Evolutionary conservation across 2,888 invertebrate genomes (phyloP).

Genomic region (Achlya flavicornis): DNA sequence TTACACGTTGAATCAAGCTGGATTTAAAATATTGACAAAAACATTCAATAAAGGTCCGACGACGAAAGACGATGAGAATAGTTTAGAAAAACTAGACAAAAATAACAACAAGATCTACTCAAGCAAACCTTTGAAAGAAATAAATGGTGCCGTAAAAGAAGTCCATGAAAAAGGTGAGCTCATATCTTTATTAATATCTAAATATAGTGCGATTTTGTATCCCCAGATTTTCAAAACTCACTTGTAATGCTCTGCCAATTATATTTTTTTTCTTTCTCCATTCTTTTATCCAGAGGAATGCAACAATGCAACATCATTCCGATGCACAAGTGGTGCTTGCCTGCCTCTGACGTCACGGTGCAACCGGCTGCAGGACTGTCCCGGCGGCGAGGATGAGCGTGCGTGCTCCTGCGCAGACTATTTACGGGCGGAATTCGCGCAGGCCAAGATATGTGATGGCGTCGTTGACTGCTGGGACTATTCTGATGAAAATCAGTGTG

Average conservation of each 20-base stretch:
- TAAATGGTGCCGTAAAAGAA: conserved; percentile 47
- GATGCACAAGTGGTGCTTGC: conserved; percentile 86
- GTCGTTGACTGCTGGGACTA: conserved; percentile 92
- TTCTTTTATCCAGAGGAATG: conserved; percentile 59
- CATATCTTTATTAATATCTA: too few relatives aligned
- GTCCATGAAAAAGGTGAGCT: conserved; percentile 25
- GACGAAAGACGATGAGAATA: conserved; percentile 74
- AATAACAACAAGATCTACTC: conserved; percentile 55
- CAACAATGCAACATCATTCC: conserved; percentile 80
- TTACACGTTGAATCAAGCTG: conserved; percentile 85
- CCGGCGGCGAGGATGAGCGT: conserved; percentile 88
- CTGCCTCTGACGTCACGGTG: conserved; percentile 86
- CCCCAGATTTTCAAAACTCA: not conserved
- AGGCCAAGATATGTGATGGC: conserved; percentile 91
- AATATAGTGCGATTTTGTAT: too few relatives aligned
- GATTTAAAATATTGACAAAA: conserved; percentile 87
- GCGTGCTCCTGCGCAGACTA: conserved; percentile 91
- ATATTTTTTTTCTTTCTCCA: not conserved
- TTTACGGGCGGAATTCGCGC: conserved; percentile 86
- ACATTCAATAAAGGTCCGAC: conserved; percentile 83
- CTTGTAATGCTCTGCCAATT: too few relatives aligned
- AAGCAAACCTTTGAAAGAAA: conserved; percentile 57
- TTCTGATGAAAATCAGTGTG: conserved; percentile 90
- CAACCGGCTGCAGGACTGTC: conserved; percentile 88
- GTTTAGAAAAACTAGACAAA: conserved; percentile 69